A percentile compares a stretch with the other conserved stretches of the same genome.
phyloP scores from a whole-genome alignment of 2,113 vertebrate species.

The Pan troglodytes region NHGRI_mPanTro3-v2.1_pri NC_072418.2:6212001-6212500 shows the following conservation, averaged over 20 bases:
- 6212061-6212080: rapidly evolving
- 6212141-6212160: not conserved
- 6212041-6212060: too few relatives aligned
- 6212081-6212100: rapidly evolving
- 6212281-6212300: not conserved
- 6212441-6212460: not conserved
- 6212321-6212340: not conserved
- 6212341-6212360: not conserved
- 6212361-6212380: not conserved
- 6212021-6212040: too few relatives aligned
- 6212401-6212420: rapidly evolving
- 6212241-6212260: not conserved
- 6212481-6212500: too few relatives aligned
- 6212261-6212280: not conserved
- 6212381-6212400: not conserved
- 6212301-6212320: rapidly evolving
- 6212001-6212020: not conserved
- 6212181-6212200: not conserved
- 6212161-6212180: not conserved
- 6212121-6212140: rapidly evolving
- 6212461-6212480: not conserved
- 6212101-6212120: not conserved
- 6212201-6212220: not conserved
- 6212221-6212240: not conserved
- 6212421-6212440: rapidly evolving